Evolutionary conservation across 2,888 invertebrate species (phyloP), one percentile per base, ranked within the genome.

Genomic region (Pollenia angustigena): DNA sequence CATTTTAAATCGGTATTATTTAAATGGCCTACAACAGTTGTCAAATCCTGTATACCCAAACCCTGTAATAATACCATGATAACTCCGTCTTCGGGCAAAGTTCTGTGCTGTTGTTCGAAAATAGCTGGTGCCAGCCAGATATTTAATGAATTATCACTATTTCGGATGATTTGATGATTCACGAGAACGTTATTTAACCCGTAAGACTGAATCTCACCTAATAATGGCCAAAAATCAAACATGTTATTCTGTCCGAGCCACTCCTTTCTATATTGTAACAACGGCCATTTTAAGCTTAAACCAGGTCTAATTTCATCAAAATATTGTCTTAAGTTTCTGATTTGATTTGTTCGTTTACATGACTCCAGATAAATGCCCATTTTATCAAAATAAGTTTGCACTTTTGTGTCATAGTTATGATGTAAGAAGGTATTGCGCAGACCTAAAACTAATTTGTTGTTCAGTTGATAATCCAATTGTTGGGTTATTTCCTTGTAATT

Each of bases 141-240:
- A n/a, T 1, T 40, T 16, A 78, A 32, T 10, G 48, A 11, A 7
- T 50, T 66, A 8, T 58, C 7, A 23, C 18, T 23, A n/a, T 72
- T 8, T n/a, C 58, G 6, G 16, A 42, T 11, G 14, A 86, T 60
- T 7, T 83, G 40, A 11, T 71, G 71, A 32, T 56, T 76, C 2
- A 91, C 54, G 1, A 91, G 46, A 0, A 89, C 71, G 8, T 89
- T 87, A 0, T 85, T 87, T 4, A 91, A 60, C 0, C 90, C 90
- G 48, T 89, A 92, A 7, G 89, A 89, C 0, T 89, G 89, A 46
- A 92, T 40, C 8, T 88, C 88, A 0, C 90, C 92, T 69, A 92
- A 11, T 0, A 86, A 56, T 0, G 32, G 0, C 90, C 89, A 7
- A 87, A 88, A 56, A 90, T 80, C 91, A 91, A 92, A 14, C 81